Evolutionary conservation across 2,888 invertebrate genomes (phyloP), one percentile per base, ranked within the genome.

Genomic region (Cerastis leucographa): DNA sequence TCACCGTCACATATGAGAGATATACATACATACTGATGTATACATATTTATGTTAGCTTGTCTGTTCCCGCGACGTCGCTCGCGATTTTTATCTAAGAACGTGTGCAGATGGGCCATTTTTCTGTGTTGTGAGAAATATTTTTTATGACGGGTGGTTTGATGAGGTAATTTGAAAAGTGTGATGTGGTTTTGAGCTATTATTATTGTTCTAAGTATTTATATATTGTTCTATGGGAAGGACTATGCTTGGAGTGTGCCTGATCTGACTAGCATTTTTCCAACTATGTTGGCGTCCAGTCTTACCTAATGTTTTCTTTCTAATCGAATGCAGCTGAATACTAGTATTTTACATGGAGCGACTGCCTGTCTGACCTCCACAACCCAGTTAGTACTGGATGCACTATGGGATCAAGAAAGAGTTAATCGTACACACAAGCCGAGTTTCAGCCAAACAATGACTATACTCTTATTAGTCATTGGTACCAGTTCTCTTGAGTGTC

Each of bases 71-170:
- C 83, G 81, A 80, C 80, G 46, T 79, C 51, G 68, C 80, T 74
- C 71, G 86, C 76, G 87, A 86, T 88, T 85, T 83, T 78, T 86
- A 85, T 88, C 81, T 85, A 87, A 86, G 71, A n/a, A 29, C 40
- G 49, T 61, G 66, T 22, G 67, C 62, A 76, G 76, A 81, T 71
- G 73, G 62, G 66, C 75, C 66, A 82, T 51, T 77, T 61, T 66
- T 75, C 5, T 59, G 49, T 64, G 49, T 62, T 64, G 7, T 35
- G n/a, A 0, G 29, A 17, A 65, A 11, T 25, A 42, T 54, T 40
- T 12, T 59, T 64, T 59, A 0, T 62, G n/a, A 35, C n/a, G 11
- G 25, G 11, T 71, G 14, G 40, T 54, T 17, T 44, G 9, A 25
- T 17, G 1, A 1, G 11, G 17, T 19, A 22, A 56, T 17, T 25